Conservation (phyloP, 2,888 invertebrate genomes). For the Heliconius sara region DNA sequence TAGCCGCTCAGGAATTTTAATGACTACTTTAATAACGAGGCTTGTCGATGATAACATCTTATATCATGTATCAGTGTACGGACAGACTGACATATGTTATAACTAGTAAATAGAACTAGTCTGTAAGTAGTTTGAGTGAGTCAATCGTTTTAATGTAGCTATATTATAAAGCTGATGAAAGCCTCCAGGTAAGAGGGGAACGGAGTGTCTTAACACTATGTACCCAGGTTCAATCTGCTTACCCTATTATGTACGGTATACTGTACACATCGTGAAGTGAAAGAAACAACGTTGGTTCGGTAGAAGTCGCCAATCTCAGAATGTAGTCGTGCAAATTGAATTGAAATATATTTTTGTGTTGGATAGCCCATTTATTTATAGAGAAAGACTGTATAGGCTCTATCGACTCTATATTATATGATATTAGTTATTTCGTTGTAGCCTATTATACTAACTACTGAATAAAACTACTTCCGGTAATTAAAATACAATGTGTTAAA, state of each 20-base stretch:
- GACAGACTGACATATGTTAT: background rate
- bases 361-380: background rate
- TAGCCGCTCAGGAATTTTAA: background rate
- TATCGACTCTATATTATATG: no score
- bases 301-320: background rate
- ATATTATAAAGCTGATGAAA: background rate
- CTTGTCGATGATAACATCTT: constrained; percentile 17
- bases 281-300: background rate
- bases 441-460: no score
- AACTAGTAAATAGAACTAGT: no score
- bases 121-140: background rate
- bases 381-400: background rate
- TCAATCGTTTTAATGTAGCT: background rate
- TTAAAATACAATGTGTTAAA: no score
- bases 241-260: no score
- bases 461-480: no score
- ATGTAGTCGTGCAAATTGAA: background rate
- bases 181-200: no score
- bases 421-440: no score
- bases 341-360: background rate
- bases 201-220: no score
- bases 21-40: constrained; percentile 16
- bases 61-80: background rate
- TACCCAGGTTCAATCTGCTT: no score
- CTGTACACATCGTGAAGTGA: background rate